A percentile compares a stretch with the other conserved stretches of the same genome.
These are phyloP conservation scores for Cirrhinus molitorella DNA, from an alignment of 2,797 vertebrate genomes.

Conservation along the genomic window DNA sequence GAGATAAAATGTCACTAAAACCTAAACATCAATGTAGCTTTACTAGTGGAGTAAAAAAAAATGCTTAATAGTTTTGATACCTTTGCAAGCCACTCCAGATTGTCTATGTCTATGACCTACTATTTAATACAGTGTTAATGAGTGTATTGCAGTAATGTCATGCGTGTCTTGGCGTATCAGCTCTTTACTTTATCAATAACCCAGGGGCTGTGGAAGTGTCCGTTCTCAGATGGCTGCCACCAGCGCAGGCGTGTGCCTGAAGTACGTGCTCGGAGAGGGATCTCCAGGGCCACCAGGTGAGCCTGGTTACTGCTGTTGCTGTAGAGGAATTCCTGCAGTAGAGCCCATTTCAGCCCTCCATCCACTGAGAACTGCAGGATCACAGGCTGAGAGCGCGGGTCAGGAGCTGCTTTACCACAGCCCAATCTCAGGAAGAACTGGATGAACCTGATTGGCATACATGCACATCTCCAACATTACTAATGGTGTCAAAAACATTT, in stretches of 20 bases:
- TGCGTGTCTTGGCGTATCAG: neutral
- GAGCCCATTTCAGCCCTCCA: slow-evolving; percentile 90
- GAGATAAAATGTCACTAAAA: neutral
- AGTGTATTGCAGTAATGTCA: neutral
- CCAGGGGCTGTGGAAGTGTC: slow-evolving; percentile 99
- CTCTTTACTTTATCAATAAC: slow-evolving; percentile 94
- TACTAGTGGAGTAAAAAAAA: neutral
- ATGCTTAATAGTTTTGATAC: neutral
- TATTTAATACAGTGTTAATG: neutral
- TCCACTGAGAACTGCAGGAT: slow-evolving; percentile 94
- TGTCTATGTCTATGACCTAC: neutral
- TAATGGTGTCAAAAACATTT: neutral
- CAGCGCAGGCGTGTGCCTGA: slow-evolving; percentile 90
- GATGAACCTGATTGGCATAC: slow-evolving; percentile 84
- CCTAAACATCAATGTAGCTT: neutral
- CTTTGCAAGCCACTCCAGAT: neutral
- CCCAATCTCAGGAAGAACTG: slow-evolving; percentile 98
- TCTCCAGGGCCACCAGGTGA: slow-evolving; percentile 92
- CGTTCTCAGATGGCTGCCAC: slow-evolving; percentile 97
- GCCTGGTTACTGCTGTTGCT: slow-evolving; percentile 96
- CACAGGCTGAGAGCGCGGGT: slow-evolving; percentile 95
- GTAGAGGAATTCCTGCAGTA: slow-evolving; percentile 98
- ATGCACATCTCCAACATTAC: neutral
- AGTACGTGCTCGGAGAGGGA: slow-evolving; percentile 91
- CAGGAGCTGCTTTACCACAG: slow-evolving; percentile 94